Conservation (phyloP, 2,888 invertebrate species). For the Kryphioiulus occultus region DNA sequence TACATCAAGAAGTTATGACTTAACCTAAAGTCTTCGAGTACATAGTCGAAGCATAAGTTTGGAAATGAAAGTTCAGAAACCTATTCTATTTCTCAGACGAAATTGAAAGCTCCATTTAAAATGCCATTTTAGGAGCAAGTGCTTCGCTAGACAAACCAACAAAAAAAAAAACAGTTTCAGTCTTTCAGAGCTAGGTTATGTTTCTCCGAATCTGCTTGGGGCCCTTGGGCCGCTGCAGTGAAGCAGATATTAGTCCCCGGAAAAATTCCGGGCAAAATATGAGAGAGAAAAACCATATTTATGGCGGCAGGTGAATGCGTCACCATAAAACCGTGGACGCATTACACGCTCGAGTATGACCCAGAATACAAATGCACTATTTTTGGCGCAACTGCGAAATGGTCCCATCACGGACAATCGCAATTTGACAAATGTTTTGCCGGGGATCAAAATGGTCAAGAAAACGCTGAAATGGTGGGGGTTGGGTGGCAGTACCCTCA, state of each 20-base stretch:
- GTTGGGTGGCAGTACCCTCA: not conserved
- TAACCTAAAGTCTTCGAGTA: too few species aligned
- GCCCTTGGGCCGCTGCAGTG: not conserved
- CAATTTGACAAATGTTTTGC: slow-evolving; percentile 8
- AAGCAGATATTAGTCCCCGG: not conserved
- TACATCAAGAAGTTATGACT: too few species aligned
- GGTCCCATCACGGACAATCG: slow-evolving; percentile 24
- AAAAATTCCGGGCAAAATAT: not conserved
- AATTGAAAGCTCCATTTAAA: not conserved
- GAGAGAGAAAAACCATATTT: not conserved
- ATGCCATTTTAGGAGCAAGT: too few species aligned
- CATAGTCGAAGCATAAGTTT: too few species aligned
- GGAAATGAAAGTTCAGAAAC: too few species aligned
- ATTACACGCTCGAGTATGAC: not conserved
- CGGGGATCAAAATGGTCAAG: slow-evolving; percentile 14
- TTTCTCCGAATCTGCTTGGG: not conserved
- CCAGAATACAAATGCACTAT: not conserved
- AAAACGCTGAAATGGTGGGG: slow-evolving; percentile 15
- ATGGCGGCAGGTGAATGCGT: not conserved
- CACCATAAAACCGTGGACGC: not conserved
- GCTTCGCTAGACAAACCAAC: too few species aligned
- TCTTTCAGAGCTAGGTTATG: slow-evolving; percentile 19
- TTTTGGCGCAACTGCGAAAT: not conserved
- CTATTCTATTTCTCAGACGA: not conserved
- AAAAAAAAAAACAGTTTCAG: not conserved